Conservation (phyloP, 1,140 invertebrate genomes). For the Zaprionus gabonicus region DNA sequence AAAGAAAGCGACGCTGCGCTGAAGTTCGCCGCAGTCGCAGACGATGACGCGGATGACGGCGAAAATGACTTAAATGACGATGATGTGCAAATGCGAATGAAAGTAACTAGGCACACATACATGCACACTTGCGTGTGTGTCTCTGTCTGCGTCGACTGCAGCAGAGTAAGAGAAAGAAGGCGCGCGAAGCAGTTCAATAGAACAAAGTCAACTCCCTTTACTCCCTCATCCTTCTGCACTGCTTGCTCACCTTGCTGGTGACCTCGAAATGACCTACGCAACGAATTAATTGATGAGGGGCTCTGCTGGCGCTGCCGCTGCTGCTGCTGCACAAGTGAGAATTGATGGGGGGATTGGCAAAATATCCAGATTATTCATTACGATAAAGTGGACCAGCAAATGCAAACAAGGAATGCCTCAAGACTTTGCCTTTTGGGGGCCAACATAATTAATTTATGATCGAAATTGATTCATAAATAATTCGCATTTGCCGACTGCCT, state of each 20-base stretch:
- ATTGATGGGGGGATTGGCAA: conserved; percentile 38
- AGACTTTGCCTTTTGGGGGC: conserved; percentile 20
- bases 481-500: conserved; percentile 37
- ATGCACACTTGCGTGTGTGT: not conserved
- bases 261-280: conserved; percentile 45
- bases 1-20: conserved; percentile 1
- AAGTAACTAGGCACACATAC: not conserved
- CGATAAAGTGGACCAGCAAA: conserved; percentile 3
- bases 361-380: conserved; percentile 61
- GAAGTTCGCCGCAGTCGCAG: not conserved
- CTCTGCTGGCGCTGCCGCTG: not conserved
- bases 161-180: not conserved
- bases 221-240: not conserved
- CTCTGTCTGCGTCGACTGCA: too few relatives aligned
- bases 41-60: conserved; percentile 2
- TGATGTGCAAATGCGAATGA: conserved; percentile 5
- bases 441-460: conserved; percentile 73
- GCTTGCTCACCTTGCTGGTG: conserved; percentile 5
- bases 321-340: conserved; percentile 31
- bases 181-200: not conserved
- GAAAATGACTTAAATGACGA: not conserved
- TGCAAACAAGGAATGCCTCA: not conserved
- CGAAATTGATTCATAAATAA: conserved; percentile 77
- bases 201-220: not conserved
- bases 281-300: conserved; percentile 64